Base-by-base conservation (phyloP, 2,888 invertebrate genomes). In the Cryptosula pallasiana region DNA sequence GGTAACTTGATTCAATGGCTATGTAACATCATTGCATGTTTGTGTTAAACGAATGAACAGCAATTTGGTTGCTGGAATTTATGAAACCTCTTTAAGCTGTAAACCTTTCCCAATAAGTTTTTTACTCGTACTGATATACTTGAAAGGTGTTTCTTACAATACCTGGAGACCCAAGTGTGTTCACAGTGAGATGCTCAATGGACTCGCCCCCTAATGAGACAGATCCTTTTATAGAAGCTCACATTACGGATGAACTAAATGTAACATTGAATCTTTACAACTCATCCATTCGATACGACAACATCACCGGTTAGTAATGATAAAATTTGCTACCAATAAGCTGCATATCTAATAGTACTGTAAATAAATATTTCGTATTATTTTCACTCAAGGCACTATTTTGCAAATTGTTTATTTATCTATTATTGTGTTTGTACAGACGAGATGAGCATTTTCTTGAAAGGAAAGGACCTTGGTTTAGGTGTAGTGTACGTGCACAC, bases 231-330 rank as follows among this genome's bases (percentile, higher is more conserved):
- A 27, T 63, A 5, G 63, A 63, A n/a, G 32, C 32, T 32, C 63
- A 63, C 32, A 63, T 63, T 16, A 63, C 63, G 13, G 63, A 63
- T 27, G 32, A 63, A 27, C 63, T 63, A 13, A 63, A 63, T 32
- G 63, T 63, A 3, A 63, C 63, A 9, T 27, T 25, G 29, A 63
- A 63, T n/a, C 9, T 9, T n/a, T 27, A 25, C 13, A 63, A 32
- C 32, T 27, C 34, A 3, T 25, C 63, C n/a, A 34, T 63, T 16
- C 25, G 63, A 27, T 63, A 63, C 63, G 13, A 13, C 32, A 32
- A 25, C n/a, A 34, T 16, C 32, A 63, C 63, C 3, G 63, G 63
- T 63, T 3, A 27, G 32, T 23, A 13, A 45, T 45, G 9, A 45
- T n/a, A n/a, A n/a, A n/a, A n/a, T n/a, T n/a, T n/a, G n/a, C n/a